Percentiles rank a stretch among this genome's conserved stretches.
Evolutionary conservation across 2,113 vertebrate genomes (phyloP).

Genomic region (Erythrolamprus reginae): DNA sequence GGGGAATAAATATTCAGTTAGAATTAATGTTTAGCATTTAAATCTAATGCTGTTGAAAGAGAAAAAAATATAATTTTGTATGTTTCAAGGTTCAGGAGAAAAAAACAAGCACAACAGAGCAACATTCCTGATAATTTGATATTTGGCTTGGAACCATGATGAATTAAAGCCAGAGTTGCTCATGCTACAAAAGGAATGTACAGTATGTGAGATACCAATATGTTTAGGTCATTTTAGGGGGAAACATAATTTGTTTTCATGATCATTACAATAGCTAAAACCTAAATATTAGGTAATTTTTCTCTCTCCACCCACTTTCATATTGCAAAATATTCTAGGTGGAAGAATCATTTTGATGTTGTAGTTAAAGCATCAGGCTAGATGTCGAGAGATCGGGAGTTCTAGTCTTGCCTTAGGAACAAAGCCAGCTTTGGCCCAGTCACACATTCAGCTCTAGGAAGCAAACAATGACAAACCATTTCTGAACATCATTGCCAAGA

Average conservation of each 20-base stretch:
- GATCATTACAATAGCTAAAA: background rate
- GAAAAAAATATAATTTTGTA: background rate
- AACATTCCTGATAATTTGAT: background rate
- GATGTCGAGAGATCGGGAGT: background rate
- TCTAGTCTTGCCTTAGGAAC: background rate
- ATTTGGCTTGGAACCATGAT: background rate
- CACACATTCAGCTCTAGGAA: background rate
- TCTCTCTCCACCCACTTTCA: background rate
- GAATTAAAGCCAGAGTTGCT: background rate
- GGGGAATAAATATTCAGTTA: conserved; percentile 1
- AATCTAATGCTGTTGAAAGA: background rate
- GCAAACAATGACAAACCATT: background rate
- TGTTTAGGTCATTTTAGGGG: background rate
- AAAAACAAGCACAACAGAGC: background rate
- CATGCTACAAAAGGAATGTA: background rate
- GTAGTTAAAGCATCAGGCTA: background rate
- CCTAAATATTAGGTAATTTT: background rate
- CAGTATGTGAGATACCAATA: background rate
- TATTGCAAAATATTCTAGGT: background rate
- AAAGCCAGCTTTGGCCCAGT: background rate
- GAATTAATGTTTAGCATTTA: conserved; percentile 5
- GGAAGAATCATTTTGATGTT: background rate
- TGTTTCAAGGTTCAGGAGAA: background rate
- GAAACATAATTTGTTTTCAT: background rate
- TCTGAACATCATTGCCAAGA: background rate